Base-by-base conservation (phyloP, 2,797 vertebrate species). In the Borostomias antarcticus region DNA sequence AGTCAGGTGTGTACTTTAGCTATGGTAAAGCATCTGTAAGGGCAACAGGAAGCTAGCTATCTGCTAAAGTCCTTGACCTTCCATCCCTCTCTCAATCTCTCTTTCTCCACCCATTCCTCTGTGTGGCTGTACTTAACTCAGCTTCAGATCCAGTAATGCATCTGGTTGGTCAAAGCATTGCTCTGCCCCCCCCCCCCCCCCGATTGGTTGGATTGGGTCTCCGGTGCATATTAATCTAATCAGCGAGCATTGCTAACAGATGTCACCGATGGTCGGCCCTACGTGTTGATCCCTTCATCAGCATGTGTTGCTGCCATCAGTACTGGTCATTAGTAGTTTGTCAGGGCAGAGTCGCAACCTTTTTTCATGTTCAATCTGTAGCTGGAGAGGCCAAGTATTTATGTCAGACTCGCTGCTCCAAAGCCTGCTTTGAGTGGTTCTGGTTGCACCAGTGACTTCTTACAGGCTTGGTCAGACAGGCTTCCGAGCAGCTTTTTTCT, bases 201-300 rank as follows among this genome's bases (percentile, higher is more conserved):
- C 64, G 68, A 88, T 68, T 73, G 59, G 58, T 47, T 54, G 43
- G 76, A 75, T 84, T 74, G 60, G 54, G 62, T 92, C 89, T 87
- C 86, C 72, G 29, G 66, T 75, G 68, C 76, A 81, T 79, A 85
- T 88, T 85, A 76, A 83, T 85, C 89, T 84, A 90, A 88, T 90
- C 78, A 86, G 26, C 17, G 77, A 73, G 54, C 85, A 89, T 91
- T 91, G 87, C 87, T 89, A 89, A 85, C 89, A 91, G 86, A 91
- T 92, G 89, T 90, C 85, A 88, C 69, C 73, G 5, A 61, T 45
- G 57, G 68, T 70, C 37, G 48, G 71, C 64, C 82, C 75, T 15
- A 43, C 15, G 40, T 17, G 80, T 85, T 85, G 85, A 85, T 88
- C 62, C 79, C 79, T 80, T 85, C 78, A 88, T 88, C 82, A 85